Base-by-base conservation (phyloP, 2,113 vertebrate genomes). In the Cricetomys ansorgei region DNA sequence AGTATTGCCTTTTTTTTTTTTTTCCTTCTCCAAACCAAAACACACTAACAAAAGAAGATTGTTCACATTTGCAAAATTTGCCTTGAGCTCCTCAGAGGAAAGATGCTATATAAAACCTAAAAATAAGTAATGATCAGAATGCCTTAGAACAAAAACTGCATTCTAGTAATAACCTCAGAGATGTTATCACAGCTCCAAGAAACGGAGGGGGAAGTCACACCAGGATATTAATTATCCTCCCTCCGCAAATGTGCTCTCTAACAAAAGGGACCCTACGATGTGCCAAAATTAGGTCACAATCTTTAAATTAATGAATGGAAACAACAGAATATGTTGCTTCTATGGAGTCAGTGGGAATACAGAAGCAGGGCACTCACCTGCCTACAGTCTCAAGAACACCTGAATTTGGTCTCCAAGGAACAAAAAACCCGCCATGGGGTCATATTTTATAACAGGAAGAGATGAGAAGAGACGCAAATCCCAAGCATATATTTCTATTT, bases 41-140 rank as follows among this genome's bases (percentile, higher is more conserved):
- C 40, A 94, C 48, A 89, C 31, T 75, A 83, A 96, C 76, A 77
- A 91, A 92, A 88, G 70, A 96, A 92, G 57, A 86, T 72, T 92
- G 79, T 94, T 84, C 53, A 53, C 17, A 91, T 96, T 94, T 91
- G 59, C 48, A 95, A 96, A 95, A 88, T 93, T 95, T 97, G 62
- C 70, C 79, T 95, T 67, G 64, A 87, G 72, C 57, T 91, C 50
- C 37, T 94, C 31, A 10, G 77, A 92, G 43, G 37, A 87, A 93
- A 94, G 79, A 88, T 57, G 34, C 67, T 94, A 45, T 89, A 92
- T 69, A 67, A 96, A 97, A 81, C 77, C 86, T 96, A 92, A 96
- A 96, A 92, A 91, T 89, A 97, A 96, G 25, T 81, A 88, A 92
- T 92, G 77, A 87, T 83, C 55, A 75, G 91, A 94, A 94, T 55